A percentile compares a stretch with the other conserved stretches of the same genome.
These are phyloP conservation scores for Characodon lateralis DNA, from an alignment of 2,797 vertebrate species.

Conservation along the genomic window DNA sequence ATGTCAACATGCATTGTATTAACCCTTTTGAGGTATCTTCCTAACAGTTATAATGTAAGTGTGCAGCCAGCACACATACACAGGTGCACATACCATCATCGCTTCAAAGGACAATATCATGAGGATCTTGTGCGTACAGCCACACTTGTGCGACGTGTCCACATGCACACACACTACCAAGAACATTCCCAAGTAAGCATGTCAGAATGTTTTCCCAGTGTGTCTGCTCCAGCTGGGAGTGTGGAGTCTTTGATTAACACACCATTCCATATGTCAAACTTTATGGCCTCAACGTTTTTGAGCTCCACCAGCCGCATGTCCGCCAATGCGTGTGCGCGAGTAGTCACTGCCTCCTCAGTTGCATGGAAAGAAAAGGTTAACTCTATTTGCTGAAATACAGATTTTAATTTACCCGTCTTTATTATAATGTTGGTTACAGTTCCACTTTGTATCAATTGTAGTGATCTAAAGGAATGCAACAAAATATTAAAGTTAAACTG, in stretches of 20 bases:
- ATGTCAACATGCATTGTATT: slow-evolving; percentile 7
- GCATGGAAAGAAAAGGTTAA: slow-evolving; percentile 38
- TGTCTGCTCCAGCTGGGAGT: slow-evolving; percentile 63
- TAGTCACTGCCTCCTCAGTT: slow-evolving; percentile 42
- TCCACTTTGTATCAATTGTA: not conserved
- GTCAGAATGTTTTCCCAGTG: slow-evolving; percentile 60
- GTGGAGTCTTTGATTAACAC: slow-evolving; percentile 71
- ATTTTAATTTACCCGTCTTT: slow-evolving; percentile 26
- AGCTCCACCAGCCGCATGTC: slow-evolving; percentile 42
- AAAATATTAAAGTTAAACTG: not conserved
- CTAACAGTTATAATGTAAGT: not conserved
- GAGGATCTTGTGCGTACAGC: slow-evolving; percentile 22
- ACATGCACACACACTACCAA: slow-evolving; percentile 20
- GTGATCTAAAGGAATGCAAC: not conserved
- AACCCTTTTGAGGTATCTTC: not conserved
- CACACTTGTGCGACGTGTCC: not conserved
- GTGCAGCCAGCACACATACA: slow-evolving; percentile 13
- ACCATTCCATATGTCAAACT: slow-evolving; percentile 70
- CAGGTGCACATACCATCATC: slow-evolving; percentile 23
- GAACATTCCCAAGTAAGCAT: slow-evolving; percentile 51
- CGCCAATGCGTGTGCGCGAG: slow-evolving; percentile 21
- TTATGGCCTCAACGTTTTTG: slow-evolving; percentile 57
- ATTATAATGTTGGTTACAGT: not conserved
- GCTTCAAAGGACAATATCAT: slow-evolving; percentile 51
- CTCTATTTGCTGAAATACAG: slow-evolving; percentile 23